Evolutionary conservation across 30 jellyfish, hydroid and myxozoan genomes (phyloP), one percentile per base, ranked within the genome.

Genomic region (Turritopsis rubra): DNA sequence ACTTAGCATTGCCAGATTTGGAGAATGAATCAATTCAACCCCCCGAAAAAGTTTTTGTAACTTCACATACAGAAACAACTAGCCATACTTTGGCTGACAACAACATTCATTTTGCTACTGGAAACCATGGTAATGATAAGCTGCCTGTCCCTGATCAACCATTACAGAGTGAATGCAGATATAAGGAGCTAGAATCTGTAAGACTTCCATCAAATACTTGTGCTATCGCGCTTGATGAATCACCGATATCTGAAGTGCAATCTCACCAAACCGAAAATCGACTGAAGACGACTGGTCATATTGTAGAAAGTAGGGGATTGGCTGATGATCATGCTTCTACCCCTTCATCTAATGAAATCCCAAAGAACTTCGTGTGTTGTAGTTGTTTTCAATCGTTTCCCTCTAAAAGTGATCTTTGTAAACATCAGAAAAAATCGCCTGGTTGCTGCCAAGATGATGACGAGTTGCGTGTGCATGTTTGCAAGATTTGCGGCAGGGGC

Each of bases 401-500:
- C 9, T 68, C 77, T n/a, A 68, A 68, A 68, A 27, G 19, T n/a
- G 30, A 68, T 8, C 30, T 68, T 23, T n/a, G 19, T 68, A 68
- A 27, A 9, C 77, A 68, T 19, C 77, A 68, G 21, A 23, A n/a
- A 27, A 68, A 68, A 0, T 68, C 77, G 16, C 77, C 28, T 1
- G 28, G 77, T 27, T 27, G 31, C 19, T 9, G 19, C 8, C 22
- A n/a, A 9, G 30, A 17, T n/a, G 66, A 75, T 18, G 41, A 21
- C 17, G n/a, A 68, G 77, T 23, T 23, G 60, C 83, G 83, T 9
- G 66, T 23, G 26, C 53, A 75, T 75, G 60, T 23, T 16, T 75
- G 83, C 41, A 29, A 29, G 60, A 52, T 78, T 8, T 78, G 85
- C 53, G 85, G 85, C 28, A 78, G 53, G 29, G 79, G 79, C 8